Evolutionary conservation across 2,113 vertebrate genomes (phyloP).

Genomic region (Cnemophilus loriae): DNA sequence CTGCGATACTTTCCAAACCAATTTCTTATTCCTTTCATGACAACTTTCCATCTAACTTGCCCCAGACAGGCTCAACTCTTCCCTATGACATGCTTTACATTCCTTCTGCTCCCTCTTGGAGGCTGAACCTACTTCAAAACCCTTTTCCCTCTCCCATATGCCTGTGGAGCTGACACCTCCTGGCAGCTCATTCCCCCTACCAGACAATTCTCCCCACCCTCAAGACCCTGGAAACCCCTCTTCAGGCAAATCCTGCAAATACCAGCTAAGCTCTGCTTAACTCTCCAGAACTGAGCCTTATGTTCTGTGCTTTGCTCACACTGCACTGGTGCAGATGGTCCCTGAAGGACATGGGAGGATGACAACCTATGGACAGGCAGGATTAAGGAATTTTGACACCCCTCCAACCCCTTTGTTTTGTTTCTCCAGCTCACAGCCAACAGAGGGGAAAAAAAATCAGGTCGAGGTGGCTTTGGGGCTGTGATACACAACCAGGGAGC

Average conservation of each 20-base stretch:
- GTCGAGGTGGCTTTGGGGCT: neutral
- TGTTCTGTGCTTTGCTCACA: neutral
- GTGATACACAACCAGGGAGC: neutral
- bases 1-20: neutral
- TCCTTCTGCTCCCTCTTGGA: neutral
- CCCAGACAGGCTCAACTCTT: neutral
- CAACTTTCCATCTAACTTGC: neutral
- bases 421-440: neutral
- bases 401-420: neutral
- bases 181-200: neutral
- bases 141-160: neutral
- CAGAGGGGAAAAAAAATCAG: neutral
- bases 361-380: neutral
- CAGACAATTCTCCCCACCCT: neutral
- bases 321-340: accelerated
- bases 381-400: neutral
- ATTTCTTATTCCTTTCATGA: neutral
- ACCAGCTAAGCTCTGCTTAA: neutral
- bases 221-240: neutral
- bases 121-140: neutral
- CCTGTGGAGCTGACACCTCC: neutral
- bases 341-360: neutral
- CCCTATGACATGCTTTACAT: neutral
- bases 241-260: neutral
- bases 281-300: neutral